Base-by-base conservation (phyloP, 2,888 invertebrate genomes). In the Andrena fulva region DNA sequence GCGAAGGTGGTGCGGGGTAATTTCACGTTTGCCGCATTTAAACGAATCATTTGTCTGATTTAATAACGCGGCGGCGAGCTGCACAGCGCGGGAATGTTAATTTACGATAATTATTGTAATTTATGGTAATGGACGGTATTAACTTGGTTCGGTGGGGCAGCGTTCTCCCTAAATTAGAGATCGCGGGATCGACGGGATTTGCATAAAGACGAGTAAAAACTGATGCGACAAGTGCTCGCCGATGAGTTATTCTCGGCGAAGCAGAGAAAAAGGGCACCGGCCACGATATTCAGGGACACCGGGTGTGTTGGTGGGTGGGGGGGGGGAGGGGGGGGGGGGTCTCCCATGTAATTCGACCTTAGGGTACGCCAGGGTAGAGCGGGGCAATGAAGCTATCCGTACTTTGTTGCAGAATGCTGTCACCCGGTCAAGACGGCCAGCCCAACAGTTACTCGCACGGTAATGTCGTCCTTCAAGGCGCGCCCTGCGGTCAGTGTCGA, bases 401-500 rank as follows among this genome's bases (percentile, higher is more conserved):
- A 42, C 33, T 64, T 78, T 77, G 84, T 89, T 90, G 8, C 89
- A 93, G 93, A 85, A 93, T 93, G 93, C 89, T 93, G 91, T 92
- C 93, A 70, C 84, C 91, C 79, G 88, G 90, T 74, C 92, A 92
- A 80, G 90, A 89, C 60, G 86, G 87, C 67, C 88, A 90, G 71
- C 85, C 89, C 70, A 92, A 90, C 84, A 87, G 80, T 89, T 89
- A 85, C 70, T 82, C 87, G 70, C 89, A 90, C 77, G 90, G 89
- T 62, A 92, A 91, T 83, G 87, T 90, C 76, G 91, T 91, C 56
- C 90, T 92, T 60, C 91, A 92, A 84, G 93, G 93, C 71, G 93
- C 93, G 67, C 93, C 93, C 72, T 93, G 93, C 87, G 90, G 90
- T 79, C 93, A 93, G 85, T 93, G 93, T 90, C 90, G 93, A 83